Conservation (phyloP, 2,113 vertebrate genomes). For the Eubucco bourcierii region DNA sequence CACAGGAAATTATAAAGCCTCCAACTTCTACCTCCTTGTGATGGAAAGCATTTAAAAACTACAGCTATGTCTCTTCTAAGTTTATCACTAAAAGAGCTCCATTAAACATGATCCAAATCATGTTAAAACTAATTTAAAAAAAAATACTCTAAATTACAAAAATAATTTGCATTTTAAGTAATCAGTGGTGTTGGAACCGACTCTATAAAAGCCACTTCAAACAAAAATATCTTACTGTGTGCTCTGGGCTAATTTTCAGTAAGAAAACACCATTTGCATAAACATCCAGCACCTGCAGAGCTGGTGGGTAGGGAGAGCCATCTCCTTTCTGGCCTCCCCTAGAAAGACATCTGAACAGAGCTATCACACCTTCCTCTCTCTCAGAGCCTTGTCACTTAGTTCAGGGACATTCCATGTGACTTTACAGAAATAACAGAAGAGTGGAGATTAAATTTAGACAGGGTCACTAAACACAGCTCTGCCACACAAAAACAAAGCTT, state of each 20-base stretch:
- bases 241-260: conserved; percentile 51
- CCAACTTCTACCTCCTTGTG: neutral
- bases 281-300: conserved; percentile 8
- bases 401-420: neutral
- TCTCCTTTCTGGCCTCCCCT: neutral
- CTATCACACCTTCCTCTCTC: neutral
- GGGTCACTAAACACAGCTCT: neutral
- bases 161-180: conserved; percentile 32
- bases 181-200: neutral
- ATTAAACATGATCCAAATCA: neutral
- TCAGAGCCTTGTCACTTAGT: neutral
- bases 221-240: conserved; percentile 17
- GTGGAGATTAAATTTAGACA: neutral
- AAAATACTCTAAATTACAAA: neutral
- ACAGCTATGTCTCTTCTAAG: neutral
- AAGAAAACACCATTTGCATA: conserved; percentile 49
- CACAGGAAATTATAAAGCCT: neutral
- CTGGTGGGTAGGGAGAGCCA: neutral
- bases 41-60: neutral
- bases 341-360: neutral
- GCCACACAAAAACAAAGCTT: neutral
- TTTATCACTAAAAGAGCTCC: neutral
- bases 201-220: conserved; percentile 64
- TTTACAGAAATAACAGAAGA: neutral
- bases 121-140: neutral